A percentile compares a stretch with the other conserved stretches of the same genome.
Conservation (phyloP, 2,797 vertebrate genomes). For the Luscinia luscinia region DNA sequence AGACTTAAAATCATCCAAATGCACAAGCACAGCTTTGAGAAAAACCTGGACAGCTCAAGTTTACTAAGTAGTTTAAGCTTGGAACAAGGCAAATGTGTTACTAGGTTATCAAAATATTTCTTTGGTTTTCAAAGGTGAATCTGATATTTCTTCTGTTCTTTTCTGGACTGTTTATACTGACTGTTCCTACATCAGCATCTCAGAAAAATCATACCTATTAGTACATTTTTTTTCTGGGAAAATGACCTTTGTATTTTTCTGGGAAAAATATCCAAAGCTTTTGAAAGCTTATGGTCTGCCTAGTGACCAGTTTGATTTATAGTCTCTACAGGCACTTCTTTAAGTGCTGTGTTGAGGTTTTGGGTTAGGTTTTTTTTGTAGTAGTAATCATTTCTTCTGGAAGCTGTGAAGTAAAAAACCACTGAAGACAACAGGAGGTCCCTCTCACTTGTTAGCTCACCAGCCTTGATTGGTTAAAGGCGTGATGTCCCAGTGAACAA, state of each 20-base stretch:
- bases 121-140: background rate
- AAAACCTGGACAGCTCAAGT: background rate
- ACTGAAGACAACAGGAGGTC: constrained; percentile 70
- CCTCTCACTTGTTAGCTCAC: constrained; percentile 69
- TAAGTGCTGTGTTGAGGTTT: constrained; percentile 25
- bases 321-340: constrained; percentile 47
- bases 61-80: background rate
- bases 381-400: constrained; percentile 67
- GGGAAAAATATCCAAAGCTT: background rate
- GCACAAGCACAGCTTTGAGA: background rate
- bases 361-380: background rate
- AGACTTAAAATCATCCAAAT: background rate
- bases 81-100: background rate
- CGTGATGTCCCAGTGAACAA: constrained; percentile 63
- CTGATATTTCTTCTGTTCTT: background rate
- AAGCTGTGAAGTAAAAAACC: constrained; percentile 72
- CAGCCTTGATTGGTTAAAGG: constrained; percentile 59
- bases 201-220: background rate
- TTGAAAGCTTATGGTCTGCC: constrained; percentile 18
- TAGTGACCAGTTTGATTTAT: constrained; percentile 21
- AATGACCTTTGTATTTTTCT: background rate
- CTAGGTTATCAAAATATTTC: background rate
- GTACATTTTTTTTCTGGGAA: background rate
- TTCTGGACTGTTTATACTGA: background rate
- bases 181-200: background rate